Base-by-base conservation (phyloP, 2,113 vertebrate species). In the Strix uralensis region DNA sequence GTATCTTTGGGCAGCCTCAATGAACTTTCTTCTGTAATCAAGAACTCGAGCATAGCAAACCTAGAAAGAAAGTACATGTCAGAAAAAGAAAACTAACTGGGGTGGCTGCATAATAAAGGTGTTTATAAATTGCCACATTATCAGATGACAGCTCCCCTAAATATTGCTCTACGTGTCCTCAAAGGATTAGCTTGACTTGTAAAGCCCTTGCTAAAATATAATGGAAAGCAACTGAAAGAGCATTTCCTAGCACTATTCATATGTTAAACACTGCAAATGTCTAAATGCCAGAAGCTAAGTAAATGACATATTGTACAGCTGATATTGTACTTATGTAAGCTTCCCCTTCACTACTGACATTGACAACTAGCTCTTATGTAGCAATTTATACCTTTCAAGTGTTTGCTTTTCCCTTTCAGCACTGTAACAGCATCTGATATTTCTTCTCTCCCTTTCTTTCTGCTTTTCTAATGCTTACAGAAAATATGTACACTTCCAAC, bases 21-120 rank as follows among this genome's bases (percentile, higher is more conserved):
- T 99, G 92, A 99, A 99, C 97, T 99, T 99, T 87, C 99, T 99
- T 96, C 99, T 98, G 94, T 99, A 99, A 96, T 99, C 99, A 7
- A 99, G 98, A 66, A 99, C 99, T 97, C 99, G 98, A 97, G 99
- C 99, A 40, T 99, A 99, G 94, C 99, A 99, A 42, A 99, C 99
- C 99, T 99, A 63, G 2, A 84, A 52, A 81, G 29, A 52, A 75
- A 90, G 51, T n/a, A 62, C 2, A 17, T 27, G 80, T 92, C 57
- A 87, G 73, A 63, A 86, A 85, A 75, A 72, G 22, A 52, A 70
- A 86, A 61, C n/a, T n/a, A 92, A 51, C 25, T 51, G 29, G 22
- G 7, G 15, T 32, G 34, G 62, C 51, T 83, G 21, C 30, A 40
- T 12, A 84, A 38, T 11, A 70, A 1, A 86, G 7, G 18, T 23